These are phyloP conservation scores for Drosophila cognata DNA, from an alignment of 2,888 invertebrate species.

Conservation along the genomic window DNA sequence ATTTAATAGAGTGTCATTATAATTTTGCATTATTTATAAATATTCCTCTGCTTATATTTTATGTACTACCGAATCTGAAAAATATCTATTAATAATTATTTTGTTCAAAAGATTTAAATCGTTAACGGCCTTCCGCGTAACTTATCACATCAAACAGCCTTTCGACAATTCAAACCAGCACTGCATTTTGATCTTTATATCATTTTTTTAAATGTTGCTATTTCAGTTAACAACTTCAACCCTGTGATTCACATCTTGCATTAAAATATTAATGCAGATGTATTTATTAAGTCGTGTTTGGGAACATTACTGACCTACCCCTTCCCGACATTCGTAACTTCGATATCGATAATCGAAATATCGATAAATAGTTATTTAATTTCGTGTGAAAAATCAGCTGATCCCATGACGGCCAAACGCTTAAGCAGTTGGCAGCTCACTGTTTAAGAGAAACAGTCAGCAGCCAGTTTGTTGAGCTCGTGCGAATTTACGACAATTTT, in stretches of 20 bases:
- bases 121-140: neutral
- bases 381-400: constrained; percentile 16
- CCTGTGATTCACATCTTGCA: neutral
- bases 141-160: neutral
- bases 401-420: neutral
- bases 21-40: neutral
- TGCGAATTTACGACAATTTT: constrained; percentile 27
- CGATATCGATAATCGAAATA: neutral
- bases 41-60: neutral
- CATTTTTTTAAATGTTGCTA: neutral
- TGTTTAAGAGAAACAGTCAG: constrained; percentile 37
- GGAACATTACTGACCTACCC: neutral
- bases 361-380: constrained; percentile 3
- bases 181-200: neutral
- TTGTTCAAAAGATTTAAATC: neutral
- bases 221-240: neutral
- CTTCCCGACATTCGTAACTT: neutral
- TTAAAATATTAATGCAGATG: neutral
- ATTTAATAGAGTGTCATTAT: neutral
- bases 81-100: neutral
- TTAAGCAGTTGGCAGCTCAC: constrained; percentile 30
- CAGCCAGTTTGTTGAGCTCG: constrained; percentile 35
- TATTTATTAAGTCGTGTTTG: neutral
- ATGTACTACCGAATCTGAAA: neutral
- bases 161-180: neutral